A percentile compares a stretch with the other conserved stretches of the same genome.
Evolutionary conservation across 2,888 invertebrate genomes (phyloP).

Genomic region (Mythimna albipuncta): DNA sequence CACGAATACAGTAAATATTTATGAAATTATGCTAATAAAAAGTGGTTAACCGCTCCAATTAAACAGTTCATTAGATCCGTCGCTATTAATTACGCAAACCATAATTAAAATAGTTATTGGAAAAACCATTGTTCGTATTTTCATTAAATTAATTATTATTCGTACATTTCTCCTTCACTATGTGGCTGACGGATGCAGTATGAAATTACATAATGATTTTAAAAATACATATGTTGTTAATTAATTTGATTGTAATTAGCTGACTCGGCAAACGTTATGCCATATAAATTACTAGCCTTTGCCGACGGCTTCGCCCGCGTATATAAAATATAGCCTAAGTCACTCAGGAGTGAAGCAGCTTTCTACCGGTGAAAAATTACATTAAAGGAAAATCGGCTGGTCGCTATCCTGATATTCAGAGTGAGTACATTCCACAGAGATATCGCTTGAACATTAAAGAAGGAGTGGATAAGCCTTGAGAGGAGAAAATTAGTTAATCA

Average conservation of each 20-base stretch:
- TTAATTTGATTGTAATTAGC: too few relatives aligned
- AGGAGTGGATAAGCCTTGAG: too few relatives aligned
- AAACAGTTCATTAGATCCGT: constrained; percentile 33
- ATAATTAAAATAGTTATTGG: constrained; percentile 17
- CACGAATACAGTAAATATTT: constrained; percentile 5
- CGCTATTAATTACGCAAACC: constrained; percentile 26
- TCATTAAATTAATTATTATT: background rate
- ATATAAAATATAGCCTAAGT: too few relatives aligned
- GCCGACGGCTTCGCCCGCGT: too few relatives aligned
- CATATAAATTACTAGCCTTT: background rate
- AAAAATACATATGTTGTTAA: background rate
- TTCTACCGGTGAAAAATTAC: too few relatives aligned
- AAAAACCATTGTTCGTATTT: constrained; percentile 1
- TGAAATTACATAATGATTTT: background rate
- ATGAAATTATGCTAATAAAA: constrained; percentile 13
- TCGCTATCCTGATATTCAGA: too few relatives aligned
- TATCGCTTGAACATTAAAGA: too few relatives aligned
- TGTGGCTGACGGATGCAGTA: background rate
- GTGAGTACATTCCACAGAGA: too few relatives aligned
- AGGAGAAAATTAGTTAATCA: too few relatives aligned
- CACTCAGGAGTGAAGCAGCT: too few relatives aligned
- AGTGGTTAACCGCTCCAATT: constrained; percentile 34
- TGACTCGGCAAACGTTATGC: background rate
- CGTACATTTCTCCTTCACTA: background rate
- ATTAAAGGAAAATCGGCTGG: too few relatives aligned